Base-by-base conservation (phyloP, 1,140 invertebrate species). In the Samia ricini region DNA sequence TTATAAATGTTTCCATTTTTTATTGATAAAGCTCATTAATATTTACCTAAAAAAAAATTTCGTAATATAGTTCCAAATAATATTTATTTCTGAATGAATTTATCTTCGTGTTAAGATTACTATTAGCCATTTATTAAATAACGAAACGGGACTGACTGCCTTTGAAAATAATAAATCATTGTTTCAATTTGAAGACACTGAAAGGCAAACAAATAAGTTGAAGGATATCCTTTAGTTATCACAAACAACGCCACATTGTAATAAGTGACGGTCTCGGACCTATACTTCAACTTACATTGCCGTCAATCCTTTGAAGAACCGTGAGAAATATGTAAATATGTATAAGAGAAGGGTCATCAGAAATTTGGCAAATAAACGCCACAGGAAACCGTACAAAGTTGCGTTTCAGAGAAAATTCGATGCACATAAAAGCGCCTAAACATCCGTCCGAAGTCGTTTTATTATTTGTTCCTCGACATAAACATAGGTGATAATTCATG, bases 311-410 rank as follows among this genome's bases (percentile, higher is more conserved):
- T 42, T 42, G 12, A 42, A 42, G 33, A 42, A 42, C 33, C 33
- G 33, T 15, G 33, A 42, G 10, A 42, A 42, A 42, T 42, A 42
- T 42, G 33, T 42, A 42, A 42, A 42, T 12, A 42, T 42, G n/a
- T 42, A 8, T 15, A 42, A 42, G 33, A 42, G 33, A 55, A 18
- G 52, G 52, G 20, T 55, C 52, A n/a, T 24, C 21, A 10, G 22
- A 22, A 12, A 23, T 55, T 55, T 55, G 52, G 22, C 52, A 55
- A 55, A 55, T 55, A 55, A 24, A 55, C 52, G 22, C 52, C 5
- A 24, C 52, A 55, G 52, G 52, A 55, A 55, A 55, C 52, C 22
- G 21, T 55, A 55, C 52, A 55, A 55, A 55, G 52, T 55, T 55
- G 22, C 52, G 52, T 22, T 55, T 55, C 52, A 55, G 20, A 55